Evolutionary conservation across 1,140 invertebrate species (phyloP).

Genomic region (Drosophila repleta): DNA sequence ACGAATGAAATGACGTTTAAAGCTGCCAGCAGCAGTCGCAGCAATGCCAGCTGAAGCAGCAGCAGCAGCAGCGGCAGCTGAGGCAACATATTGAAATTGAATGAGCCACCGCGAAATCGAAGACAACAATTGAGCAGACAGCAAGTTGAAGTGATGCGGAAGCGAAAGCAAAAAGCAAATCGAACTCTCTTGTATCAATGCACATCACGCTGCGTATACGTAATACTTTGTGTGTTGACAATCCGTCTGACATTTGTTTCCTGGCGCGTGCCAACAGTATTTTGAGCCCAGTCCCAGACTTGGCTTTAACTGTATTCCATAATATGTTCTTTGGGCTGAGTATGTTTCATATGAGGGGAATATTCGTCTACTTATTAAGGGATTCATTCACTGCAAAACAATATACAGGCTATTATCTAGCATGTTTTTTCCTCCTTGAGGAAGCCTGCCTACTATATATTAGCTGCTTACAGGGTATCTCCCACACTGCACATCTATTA

Average conservation of each 20-base stretch:
- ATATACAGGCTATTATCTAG: too few relatives aligned
- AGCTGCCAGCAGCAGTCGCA: slow-evolving; percentile 20
- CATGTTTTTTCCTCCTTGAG: too few relatives aligned
- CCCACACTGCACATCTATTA: background rate
- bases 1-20: slow-evolving; percentile 31
- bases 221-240: slow-evolving; percentile 50
- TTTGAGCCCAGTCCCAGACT: slow-evolving; percentile 29
- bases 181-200: slow-evolving; percentile 32
- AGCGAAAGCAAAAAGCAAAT: slow-evolving; percentile 42
- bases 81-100: slow-evolving; percentile 40
- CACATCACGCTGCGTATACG: slow-evolving; percentile 43
- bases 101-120: slow-evolving; percentile 37
- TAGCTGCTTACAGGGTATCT: background rate
- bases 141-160: slow-evolving; percentile 23
- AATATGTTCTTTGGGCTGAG: too few relatives aligned
- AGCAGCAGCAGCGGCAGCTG: background rate
- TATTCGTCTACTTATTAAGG: too few relatives aligned
- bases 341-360: background rate
- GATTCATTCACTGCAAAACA: too few relatives aligned
- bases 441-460: too few relatives aligned
- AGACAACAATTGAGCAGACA: slow-evolving; percentile 41
- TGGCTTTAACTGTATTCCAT: background rate
- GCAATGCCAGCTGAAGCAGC: slow-evolving; percentile 14
- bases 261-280: slow-evolving; percentile 46
- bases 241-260: slow-evolving; percentile 56